A percentile compares a stretch with the other conserved stretches of the same genome.
Conservation (phyloP, 2,888 invertebrate genomes). For the Aradus depressus region DNA sequence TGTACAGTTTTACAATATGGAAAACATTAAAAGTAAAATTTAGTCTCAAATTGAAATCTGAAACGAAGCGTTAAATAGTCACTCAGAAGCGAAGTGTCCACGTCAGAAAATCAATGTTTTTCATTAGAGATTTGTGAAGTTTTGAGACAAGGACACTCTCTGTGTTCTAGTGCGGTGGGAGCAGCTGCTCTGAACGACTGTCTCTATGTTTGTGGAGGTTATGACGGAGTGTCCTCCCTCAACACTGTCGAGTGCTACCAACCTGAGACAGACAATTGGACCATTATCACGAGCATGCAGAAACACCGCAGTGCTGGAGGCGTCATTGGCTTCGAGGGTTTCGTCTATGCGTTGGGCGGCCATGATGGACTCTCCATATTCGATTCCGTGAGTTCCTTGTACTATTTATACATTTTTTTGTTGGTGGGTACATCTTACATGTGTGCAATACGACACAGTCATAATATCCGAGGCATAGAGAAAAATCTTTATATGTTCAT, state of each 20-base stretch:
- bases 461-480: too few species aligned
- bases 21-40: too few species aligned
- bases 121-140: not conserved
- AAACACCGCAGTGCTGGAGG: constrained; percentile 62
- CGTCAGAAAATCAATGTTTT: too few species aligned
- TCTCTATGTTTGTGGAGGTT: constrained; percentile 75
- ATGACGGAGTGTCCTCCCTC: constrained; percentile 71
- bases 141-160: not conserved
- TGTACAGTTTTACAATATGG: too few species aligned
- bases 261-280: constrained; percentile 61
- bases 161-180: constrained; percentile 61
- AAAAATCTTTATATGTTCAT: too few species aligned
- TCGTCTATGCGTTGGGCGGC: constrained; percentile 71
- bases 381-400: constrained; percentile 50
- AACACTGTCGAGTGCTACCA: constrained; percentile 74
- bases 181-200: constrained; percentile 67
- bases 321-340: constrained; percentile 56
- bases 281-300: constrained; percentile 58
- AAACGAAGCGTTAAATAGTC: too few species aligned
- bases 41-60: too few species aligned
- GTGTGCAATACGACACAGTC: too few species aligned
- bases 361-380: constrained; percentile 82
- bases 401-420: too few species aligned
- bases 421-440: too few species aligned
- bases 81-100: too few species aligned